These are phyloP conservation scores for Rhynchotus rufescens DNA, from an alignment of 2,797 vertebrate species.

Conservation along the genomic window DNA sequence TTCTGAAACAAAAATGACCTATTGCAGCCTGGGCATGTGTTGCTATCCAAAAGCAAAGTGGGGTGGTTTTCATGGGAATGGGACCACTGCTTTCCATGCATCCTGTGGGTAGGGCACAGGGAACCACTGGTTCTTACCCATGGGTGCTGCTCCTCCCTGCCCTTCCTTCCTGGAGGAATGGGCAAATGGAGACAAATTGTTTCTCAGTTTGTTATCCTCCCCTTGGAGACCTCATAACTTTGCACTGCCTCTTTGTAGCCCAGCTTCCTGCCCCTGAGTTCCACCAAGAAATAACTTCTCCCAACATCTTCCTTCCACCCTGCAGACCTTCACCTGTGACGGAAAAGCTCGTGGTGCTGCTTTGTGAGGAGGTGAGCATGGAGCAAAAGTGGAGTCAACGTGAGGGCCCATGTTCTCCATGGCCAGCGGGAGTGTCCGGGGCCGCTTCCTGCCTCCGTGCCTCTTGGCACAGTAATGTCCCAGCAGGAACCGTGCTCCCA, in stretches of 20 bases:
- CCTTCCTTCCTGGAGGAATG: not conserved
- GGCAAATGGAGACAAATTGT: not conserved
- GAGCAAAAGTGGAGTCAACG: fast-evolving
- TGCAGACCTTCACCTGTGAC: not conserved
- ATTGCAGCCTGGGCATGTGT: not conserved
- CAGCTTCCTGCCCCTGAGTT: not conserved
- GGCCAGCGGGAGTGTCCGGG: conserved; percentile 31
- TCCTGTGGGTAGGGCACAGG: not conserved
- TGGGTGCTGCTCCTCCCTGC: not conserved
- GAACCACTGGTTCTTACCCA: fast-evolving
- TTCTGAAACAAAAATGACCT: not conserved
- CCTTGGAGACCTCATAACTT: not conserved
- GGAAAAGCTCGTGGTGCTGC: not conserved
- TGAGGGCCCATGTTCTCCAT: not conserved
- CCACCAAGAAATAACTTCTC: not conserved
- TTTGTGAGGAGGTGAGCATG: not conserved
- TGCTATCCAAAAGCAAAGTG: not conserved
- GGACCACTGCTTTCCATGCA: not conserved
- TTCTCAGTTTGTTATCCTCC: not conserved
- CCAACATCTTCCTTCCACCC: not conserved
- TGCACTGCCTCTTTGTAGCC: not conserved
- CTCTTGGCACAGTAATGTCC: conserved; percentile 58
- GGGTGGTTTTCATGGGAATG: not conserved
- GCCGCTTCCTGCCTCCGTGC: not conserved
- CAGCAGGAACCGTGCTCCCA: conserved; percentile 41